Evolutionary conservation across 2,888 invertebrate species (phyloP).

Genomic region (Harpagoxenus sublaevis): DNA sequence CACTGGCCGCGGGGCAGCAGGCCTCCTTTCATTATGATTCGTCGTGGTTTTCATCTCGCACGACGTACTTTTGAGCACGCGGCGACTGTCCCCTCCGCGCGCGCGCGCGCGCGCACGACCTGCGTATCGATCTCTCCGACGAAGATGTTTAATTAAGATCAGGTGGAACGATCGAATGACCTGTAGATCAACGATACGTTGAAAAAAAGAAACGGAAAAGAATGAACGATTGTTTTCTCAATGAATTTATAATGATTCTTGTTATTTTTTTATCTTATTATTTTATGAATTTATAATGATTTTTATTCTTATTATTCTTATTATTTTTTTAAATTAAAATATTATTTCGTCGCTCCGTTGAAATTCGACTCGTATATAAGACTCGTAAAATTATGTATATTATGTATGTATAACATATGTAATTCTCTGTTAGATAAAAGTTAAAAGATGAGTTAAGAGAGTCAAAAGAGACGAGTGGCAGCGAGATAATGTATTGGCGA

Average conservation of each 20-base stretch:
- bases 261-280: too few species aligned
- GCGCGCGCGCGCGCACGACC: slow-evolving; percentile 1
- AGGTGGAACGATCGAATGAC: slow-evolving; percentile 9
- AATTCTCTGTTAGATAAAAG: slow-evolving; percentile 4
- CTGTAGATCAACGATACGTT: not conserved
- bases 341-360: not conserved
- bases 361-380: not conserved
- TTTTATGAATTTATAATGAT: not conserved
- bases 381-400: not conserved
- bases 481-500: slow-evolving; percentile 21
- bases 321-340: not conserved
- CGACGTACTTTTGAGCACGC: slow-evolving; percentile 69
- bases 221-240: not conserved
- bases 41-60: slow-evolving; percentile 80
- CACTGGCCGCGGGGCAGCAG: slow-evolving; percentile 71
- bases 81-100: not conserved
- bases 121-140: slow-evolving; percentile 42
- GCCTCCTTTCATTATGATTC: slow-evolving; percentile 82
- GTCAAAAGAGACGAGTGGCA: not conserved
- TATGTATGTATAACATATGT: not conserved
- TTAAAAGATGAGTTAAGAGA: not conserved
- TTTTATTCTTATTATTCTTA: too few species aligned
- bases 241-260: not conserved
- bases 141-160: slow-evolving; percentile 24
- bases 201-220: not conserved